Base-by-base conservation (phyloP, 2,888 invertebrate genomes). In the Pheosia gnoma region DNA sequence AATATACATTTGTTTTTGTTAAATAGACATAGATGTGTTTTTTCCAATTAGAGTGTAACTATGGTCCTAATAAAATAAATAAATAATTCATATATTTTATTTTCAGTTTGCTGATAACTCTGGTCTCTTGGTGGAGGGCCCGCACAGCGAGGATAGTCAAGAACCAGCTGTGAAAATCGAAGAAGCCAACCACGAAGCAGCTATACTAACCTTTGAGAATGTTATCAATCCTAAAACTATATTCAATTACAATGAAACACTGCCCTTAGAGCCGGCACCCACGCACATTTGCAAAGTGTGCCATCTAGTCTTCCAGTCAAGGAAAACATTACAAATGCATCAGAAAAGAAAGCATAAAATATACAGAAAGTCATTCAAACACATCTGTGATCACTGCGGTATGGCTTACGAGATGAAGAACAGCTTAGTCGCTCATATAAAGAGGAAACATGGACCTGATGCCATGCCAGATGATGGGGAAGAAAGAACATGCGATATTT, bases 331-430 rank as follows among this genome's bases (percentile, higher is more conserved):
- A 37, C 69, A 81, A 36, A 87, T 87, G 80, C 93, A 93, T 57
- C 90, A 90, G 65, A 89, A 87, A 72, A 75, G 91, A 9, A 86
- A 89, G 62, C 93, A 93, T 62, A 87, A 90, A 64, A 72, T 76
- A 0, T 90, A 83, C 55, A 81, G 89, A 49, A 82, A 83, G 5
- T 81, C 80, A 0, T 91, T 90, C 57, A 80, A 84, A 72, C 89
- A 91, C 57, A 74, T 88, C 3, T 93, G 93, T 57, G 87, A 92
- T 69, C 79, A 86, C 56, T 93, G 93, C 52, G 86, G 88, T 0
- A 90, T 92, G 90, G 79, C 90, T 0, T 93, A 93, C 36, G 91
- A 91, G 55, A 82, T 82, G 62, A 92, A 91, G 60, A 90, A 88
- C 51, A 93, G 93, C 72, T 73, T 93, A 56, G 80, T 84, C 0